phyloP scores from a whole-genome alignment of 37 sponge, comb jelly and placozoan species.

The Aphrocallistes beatrix region DNA sequence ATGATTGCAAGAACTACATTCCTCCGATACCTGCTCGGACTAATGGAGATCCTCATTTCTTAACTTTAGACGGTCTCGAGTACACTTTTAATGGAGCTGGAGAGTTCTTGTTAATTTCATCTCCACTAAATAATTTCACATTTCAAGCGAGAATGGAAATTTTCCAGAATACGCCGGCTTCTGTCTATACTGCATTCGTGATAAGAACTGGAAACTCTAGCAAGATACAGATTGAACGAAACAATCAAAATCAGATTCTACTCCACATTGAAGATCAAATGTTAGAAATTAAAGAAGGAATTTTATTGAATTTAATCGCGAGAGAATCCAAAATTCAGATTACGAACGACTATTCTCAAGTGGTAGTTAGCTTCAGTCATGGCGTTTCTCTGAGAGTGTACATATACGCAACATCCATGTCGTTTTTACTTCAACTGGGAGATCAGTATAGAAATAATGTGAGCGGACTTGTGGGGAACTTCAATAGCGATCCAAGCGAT shows the following conservation, averaged over 20 bases:
- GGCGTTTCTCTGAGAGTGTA: background rate
- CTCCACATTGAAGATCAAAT: background rate
- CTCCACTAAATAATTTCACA: background rate
- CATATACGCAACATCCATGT: background rate
- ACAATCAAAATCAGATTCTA: background rate
- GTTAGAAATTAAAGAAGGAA: background rate
- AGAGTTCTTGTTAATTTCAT: background rate
- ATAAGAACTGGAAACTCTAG: background rate
- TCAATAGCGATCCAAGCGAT: background rate
- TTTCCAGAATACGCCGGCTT: background rate
- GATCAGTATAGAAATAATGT: background rate
- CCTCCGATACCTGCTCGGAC: background rate
- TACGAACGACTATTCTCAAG: background rate
- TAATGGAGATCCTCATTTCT: background rate
- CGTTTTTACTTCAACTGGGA: background rate
- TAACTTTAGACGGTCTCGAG: background rate
- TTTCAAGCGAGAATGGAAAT: constrained; percentile 7
- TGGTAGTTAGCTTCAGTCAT: background rate
- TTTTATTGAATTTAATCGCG: background rate
- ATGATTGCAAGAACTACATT: background rate
- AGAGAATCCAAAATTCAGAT: background rate
- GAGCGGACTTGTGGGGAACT: background rate
- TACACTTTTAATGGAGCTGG: background rate
- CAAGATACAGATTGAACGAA: background rate
- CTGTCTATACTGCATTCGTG: background rate